Conservation (phyloP, 2,888 invertebrate genomes). For the Thereva unica region DNA sequence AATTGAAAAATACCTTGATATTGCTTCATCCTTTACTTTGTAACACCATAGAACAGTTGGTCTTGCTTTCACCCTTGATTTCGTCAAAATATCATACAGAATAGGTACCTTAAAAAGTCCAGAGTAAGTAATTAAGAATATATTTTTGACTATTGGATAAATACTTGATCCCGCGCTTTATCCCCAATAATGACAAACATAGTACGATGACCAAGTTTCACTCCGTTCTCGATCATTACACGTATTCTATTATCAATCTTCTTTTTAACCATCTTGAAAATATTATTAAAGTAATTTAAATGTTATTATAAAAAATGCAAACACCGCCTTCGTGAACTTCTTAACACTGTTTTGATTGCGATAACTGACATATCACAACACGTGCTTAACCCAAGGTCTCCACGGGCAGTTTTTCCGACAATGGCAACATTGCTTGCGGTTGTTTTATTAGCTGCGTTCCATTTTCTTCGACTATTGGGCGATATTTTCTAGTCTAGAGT, state of each 20-base stretch:
- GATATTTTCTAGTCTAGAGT: no score
- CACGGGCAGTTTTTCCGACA: no score
- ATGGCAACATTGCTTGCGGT: no score
- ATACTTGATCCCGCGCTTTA: conserved; percentile 92
- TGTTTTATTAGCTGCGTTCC: no score
- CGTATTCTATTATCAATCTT: conserved; percentile 97
- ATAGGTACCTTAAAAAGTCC: conserved; percentile 77
- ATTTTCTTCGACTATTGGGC: no score
- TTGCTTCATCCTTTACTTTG: conserved; percentile 88
- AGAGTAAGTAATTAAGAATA: not conserved
- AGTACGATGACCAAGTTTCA: conserved; percentile 84
- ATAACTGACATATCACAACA: no score
- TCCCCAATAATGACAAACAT: conserved; percentile 96
- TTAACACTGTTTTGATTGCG: no score
- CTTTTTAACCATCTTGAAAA: conserved; percentile 77
- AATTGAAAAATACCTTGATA: conserved; percentile 68
- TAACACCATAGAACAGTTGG: conserved; percentile 98
- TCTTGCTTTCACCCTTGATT: conserved; percentile 88
- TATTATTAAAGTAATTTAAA: not conserved
- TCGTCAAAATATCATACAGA: conserved; percentile 95
- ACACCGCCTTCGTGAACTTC: no score
- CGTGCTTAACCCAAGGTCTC: no score
- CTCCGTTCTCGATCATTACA: conserved; percentile 96
- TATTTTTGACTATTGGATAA: not conserved
- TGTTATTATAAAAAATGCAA: no score